Evolutionary conservation across 2,797 vertebrate genomes (phyloP).

Genomic region (Hippopotamyrus pictus): DNA sequence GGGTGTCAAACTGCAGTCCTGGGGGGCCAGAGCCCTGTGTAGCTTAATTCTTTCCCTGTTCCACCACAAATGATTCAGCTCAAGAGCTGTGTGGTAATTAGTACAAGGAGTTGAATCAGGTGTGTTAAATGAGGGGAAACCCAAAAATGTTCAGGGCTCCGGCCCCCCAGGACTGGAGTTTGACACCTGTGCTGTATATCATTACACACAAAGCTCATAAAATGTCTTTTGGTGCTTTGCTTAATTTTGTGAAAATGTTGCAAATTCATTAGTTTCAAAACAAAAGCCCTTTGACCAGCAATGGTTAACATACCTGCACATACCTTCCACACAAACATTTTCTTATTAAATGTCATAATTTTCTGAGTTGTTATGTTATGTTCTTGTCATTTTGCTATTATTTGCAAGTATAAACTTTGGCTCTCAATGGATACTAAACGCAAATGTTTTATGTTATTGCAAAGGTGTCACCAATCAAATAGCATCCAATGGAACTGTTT

Average conservation of each 20-base stretch:
- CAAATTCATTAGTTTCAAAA: neutral
- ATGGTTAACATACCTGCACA: neutral
- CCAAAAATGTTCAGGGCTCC: too few relatives aligned
- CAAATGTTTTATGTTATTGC: neutral
- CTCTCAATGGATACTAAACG: neutral
- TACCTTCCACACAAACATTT: neutral
- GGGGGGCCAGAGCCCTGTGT: too few relatives aligned
- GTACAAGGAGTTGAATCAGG: too few relatives aligned
- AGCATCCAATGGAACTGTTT: neutral
- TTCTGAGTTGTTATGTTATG: neutral
- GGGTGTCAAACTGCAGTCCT: too few relatives aligned
- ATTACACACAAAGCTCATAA: neutral
- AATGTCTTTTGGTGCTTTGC: neutral
- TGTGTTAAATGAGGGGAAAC: too few relatives aligned
- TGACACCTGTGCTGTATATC: neutral
- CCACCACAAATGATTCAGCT: too few relatives aligned
- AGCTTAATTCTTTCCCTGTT: too few relatives aligned
- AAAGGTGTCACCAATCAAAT: neutral
- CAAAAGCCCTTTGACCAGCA: neutral
- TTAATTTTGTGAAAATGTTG: neutral
- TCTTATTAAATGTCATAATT: neutral
- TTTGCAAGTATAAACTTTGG: neutral
- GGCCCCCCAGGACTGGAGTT: too few relatives aligned
- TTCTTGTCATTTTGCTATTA: neutral
- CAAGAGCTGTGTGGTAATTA: too few relatives aligned